phyloP scores from a whole-genome alignment of 2,113 vertebrate species.

The Sinocyclocheilus anophthalmus region DNA sequence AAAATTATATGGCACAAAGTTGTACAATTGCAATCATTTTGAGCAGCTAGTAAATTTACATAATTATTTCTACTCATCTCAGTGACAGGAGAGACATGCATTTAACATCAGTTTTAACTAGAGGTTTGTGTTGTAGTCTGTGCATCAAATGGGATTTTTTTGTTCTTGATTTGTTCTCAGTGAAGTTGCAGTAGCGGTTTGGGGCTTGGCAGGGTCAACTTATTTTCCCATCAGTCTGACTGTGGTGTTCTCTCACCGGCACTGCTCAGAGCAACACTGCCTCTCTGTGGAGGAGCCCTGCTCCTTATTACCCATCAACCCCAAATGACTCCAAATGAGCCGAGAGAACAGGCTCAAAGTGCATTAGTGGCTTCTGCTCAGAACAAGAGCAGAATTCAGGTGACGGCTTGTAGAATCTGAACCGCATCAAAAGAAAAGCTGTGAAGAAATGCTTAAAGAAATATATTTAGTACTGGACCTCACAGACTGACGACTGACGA shows the following conservation, averaged over 20 bases:
- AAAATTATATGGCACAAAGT: background rate
- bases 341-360: background rate
- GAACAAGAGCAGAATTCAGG: background rate
- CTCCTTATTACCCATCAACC: background rate
- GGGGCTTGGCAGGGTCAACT: background rate
- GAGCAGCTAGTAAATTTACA: background rate
- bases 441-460: background rate
- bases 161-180: constrained; percentile 20
- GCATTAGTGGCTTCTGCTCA: background rate
- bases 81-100: background rate
- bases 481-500: background rate
- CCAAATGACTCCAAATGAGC: background rate
- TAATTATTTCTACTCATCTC: background rate
- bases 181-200: background rate
- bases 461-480: background rate
- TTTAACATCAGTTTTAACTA: background rate
- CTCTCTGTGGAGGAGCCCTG: constrained; percentile 53
- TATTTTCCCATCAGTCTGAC: constrained; percentile 24
- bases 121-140: background rate
- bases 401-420: background rate
- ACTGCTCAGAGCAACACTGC: constrained; percentile 48
- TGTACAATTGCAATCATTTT: background rate
- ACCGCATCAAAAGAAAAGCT: background rate
- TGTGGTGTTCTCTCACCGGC: background rate
- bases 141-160: background rate